Conservation (phyloP, 2,797 vertebrate genomes). For the Acropternis orthonyx region DNA sequence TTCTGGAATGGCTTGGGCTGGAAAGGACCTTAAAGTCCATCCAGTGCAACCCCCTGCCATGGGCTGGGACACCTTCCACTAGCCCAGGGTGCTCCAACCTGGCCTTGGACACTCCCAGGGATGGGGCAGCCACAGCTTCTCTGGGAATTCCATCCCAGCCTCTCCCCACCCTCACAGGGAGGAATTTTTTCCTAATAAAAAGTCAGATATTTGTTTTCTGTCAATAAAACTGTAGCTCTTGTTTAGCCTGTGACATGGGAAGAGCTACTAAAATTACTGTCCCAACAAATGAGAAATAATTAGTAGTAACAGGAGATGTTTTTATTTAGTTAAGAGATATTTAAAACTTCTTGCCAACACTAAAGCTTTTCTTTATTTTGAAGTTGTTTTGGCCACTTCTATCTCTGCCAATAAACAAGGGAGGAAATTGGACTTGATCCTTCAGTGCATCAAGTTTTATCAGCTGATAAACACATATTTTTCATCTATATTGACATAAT, state of each 20-base stretch:
- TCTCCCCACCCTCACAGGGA: accelerated
- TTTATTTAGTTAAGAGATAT: not conserved
- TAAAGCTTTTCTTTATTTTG: too few species aligned
- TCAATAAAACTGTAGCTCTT: not conserved
- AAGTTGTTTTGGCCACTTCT: too few species aligned
- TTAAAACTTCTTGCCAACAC: not conserved
- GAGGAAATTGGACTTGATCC: too few species aligned
- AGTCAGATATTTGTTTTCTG: not conserved
- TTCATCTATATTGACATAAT: too few species aligned
- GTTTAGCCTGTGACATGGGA: not conserved
- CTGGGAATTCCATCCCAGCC: not conserved
- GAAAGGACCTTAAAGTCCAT: not conserved
- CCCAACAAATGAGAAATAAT: not conserved
- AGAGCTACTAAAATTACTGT: not conserved
- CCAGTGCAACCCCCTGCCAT: not conserved
- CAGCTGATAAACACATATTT: too few species aligned
- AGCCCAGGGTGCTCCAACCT: accelerated
- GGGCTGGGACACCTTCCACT: not conserved
- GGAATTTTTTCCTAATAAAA: not conserved
- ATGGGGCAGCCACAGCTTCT: not conserved
- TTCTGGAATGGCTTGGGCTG: not conserved
- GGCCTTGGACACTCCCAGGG: not conserved
- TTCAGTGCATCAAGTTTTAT: too few species aligned
- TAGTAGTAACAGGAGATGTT: not conserved
- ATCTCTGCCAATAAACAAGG: too few species aligned